phyloP scores from a whole-genome alignment of 2,888 invertebrate genomes.

The Amphimallon solstitiale region DNA sequence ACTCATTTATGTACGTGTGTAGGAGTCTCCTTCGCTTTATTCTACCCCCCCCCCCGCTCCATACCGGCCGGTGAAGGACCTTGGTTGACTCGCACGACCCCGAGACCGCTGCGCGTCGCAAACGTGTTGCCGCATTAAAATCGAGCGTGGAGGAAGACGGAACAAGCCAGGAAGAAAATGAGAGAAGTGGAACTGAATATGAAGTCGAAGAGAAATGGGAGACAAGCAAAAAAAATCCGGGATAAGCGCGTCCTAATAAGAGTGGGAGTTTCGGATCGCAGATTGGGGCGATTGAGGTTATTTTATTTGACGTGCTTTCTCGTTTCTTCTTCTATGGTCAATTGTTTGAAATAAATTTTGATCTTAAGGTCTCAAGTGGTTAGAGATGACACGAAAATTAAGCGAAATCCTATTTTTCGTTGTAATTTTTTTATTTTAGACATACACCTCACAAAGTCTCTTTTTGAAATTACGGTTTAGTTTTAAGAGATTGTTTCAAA shows the following conservation, averaged over 20 bases:
- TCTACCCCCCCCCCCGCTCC: slow-evolving; percentile 18
- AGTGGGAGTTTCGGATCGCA: no score
- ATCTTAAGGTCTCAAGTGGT: no score
- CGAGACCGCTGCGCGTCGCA: slow-evolving; percentile 21
- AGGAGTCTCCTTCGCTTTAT: background rate
- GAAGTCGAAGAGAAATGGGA: slow-evolving; percentile 3
- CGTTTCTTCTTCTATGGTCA: background rate
- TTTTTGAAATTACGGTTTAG: no score
- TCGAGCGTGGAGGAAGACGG: slow-evolving; percentile 25
- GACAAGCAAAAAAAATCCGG: background rate
- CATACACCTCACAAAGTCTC: no score
- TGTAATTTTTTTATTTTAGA: no score
- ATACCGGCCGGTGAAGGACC: slow-evolving; percentile 35
- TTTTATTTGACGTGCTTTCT: background rate
- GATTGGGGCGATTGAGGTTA: background rate
- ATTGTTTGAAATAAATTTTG: no score
- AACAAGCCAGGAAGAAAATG: slow-evolving; percentile 5
- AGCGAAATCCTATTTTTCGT: no score
- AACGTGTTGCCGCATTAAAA: slow-evolving; percentile 23
- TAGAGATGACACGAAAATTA: no score
- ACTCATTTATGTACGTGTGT: background rate
- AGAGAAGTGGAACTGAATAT: slow-evolving; percentile 3
- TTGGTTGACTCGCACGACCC: slow-evolving; percentile 39
- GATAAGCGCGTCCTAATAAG: no score
- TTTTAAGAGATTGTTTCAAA: no score